Base-by-base conservation (phyloP, 2,113 vertebrate genomes). In the Anseranas semipalmata region DNA sequence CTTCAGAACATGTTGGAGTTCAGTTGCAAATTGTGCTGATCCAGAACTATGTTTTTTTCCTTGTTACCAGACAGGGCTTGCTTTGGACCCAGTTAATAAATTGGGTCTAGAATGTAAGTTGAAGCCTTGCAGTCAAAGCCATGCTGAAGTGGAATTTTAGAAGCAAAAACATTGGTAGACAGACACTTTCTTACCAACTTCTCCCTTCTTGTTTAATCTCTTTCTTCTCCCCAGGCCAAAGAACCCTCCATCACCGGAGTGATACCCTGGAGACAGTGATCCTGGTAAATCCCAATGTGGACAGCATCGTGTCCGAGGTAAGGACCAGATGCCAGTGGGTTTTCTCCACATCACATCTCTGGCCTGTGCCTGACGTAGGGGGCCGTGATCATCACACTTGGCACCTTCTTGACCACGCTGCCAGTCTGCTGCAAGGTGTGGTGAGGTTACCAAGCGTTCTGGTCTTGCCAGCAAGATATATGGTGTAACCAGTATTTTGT, bases 241-340 rank as follows among this genome's bases (percentile, higher is more conserved):
- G 98, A 98, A 99, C 98, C 90, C 99, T 99, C 48, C 99, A 98
- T 96, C 98, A 99, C 95, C 98, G 97, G 93, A 99, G 99, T 91
- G 98, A 99, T 89, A 98, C 97, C 73, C 98, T 99, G 55, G 97
- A 99, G 92, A 99, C 99, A 1, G 98, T 98, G 90, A 98, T 99
- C 95, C 96, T 99, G 94, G 99, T 99, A 68, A 99, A 99, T 93
- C 99, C 99, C 73, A 98, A 98, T 89, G 98, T 98, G 96, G 98
- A 98, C 77, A 98, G 98, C 48, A 91, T 98, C 21, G 97, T 97
- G 65, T 98, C 98, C 89, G 98, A 99, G 99, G 99, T 99, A 98
- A 98, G 95, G 43, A 70, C 35, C 71, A 67, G 50, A 27, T 63
- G 60, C 63, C n/a, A 15, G 46, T 2, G 2, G 27, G 33, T 72